Evolutionary conservation across 1,140 invertebrate genomes (phyloP).

Genomic region (Drosophila sp.): DNA sequence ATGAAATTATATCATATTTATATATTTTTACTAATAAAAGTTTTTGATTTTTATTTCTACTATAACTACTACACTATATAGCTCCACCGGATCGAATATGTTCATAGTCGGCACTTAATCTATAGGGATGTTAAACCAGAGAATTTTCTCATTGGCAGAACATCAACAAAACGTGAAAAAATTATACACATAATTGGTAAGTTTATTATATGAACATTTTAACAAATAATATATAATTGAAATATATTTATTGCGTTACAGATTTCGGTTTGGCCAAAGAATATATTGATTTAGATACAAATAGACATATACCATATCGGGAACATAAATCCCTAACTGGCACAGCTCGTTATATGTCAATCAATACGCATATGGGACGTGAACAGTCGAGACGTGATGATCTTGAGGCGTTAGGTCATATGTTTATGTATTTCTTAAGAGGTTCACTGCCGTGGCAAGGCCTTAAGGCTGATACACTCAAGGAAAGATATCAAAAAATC

Average conservation of each 20-base stretch:
- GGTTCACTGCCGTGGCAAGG: slow-evolving; percentile 99
- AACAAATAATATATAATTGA: not conserved
- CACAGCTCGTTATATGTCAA: slow-evolving; percentile 99
- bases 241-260: slow-evolving; percentile 71
- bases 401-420: slow-evolving; percentile 99
- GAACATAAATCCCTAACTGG: slow-evolving; percentile 99
- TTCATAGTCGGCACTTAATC: slow-evolving; percentile 99
- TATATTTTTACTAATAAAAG: slow-evolving; percentile 21
- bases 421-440: slow-evolving; percentile 99
- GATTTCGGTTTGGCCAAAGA: slow-evolving; percentile 99
- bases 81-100: slow-evolving; percentile 99
- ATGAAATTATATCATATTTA: too few species aligned
- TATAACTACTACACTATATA: slow-evolving; percentile 76
- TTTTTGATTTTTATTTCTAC: slow-evolving; percentile 7
- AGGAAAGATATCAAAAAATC: slow-evolving; percentile 99
- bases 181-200: slow-evolving; percentile 99
- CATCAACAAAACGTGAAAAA: slow-evolving; percentile 98
- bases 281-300: slow-evolving; percentile 99
- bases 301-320: slow-evolving; percentile 99
- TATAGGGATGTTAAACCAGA: slow-evolving; percentile 99
- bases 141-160: slow-evolving; percentile 99
- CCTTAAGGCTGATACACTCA: slow-evolving; percentile 99
- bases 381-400: slow-evolving; percentile 99
- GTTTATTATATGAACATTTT: slow-evolving; percentile 11
- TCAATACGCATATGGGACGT: slow-evolving; percentile 99